Evolutionary conservation across 2,888 invertebrate genomes (phyloP), one percentile per base, ranked within the genome.

Genomic region (Drosophila colorata): DNA sequence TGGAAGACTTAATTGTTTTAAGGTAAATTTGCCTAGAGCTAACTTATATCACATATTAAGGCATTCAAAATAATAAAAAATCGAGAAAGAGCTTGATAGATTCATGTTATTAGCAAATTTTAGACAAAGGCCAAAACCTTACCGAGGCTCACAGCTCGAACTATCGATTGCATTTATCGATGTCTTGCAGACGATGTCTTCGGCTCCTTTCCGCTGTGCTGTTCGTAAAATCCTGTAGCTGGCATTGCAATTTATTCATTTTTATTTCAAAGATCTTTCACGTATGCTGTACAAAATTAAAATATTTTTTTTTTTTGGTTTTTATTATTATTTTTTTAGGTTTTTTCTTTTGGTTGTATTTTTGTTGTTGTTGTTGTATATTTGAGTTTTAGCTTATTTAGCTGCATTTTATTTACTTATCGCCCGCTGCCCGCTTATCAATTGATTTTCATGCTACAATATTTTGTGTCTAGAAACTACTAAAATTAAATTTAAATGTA

Each of bases 401-500:
- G 83, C 88, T 69, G 80, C 78, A 78, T 73, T 86, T 82, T 78
- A 73, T 86, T 86, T 70, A 86, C 78, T 82, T 83, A 83, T 80
- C 82, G 83, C 64, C 74, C 75, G 78, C 69, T 64, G 73, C 48
- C 25, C 75, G 68, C 78, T 73, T 81, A 72, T 87, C 79, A 84
- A 84, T 84, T 84, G 88, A 85, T 85, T 85, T 85, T 86, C 88
- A 80, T 86, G 87, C 84, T 85, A 85, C 84, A 88, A 83, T 85
- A 85, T 82, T 87, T 87, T 82, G 87, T 83, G 80, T 86, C 84
- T 85, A 85, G 76, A 80, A 85, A 88, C 84, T 85, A 85, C 88
- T 80, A 83, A 88, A 88, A 88, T 88, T 86, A 85, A 86, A 88
- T 85, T 80, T 86, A 85, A 84, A 88, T 86, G 86, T 88, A 86